A percentile compares a stretch with the other conserved stretches of the same genome.
These are phyloP conservation scores for Phyllotreta striolata DNA, from an alignment of 2,888 invertebrate genomes.

Conservation along the genomic window DNA sequence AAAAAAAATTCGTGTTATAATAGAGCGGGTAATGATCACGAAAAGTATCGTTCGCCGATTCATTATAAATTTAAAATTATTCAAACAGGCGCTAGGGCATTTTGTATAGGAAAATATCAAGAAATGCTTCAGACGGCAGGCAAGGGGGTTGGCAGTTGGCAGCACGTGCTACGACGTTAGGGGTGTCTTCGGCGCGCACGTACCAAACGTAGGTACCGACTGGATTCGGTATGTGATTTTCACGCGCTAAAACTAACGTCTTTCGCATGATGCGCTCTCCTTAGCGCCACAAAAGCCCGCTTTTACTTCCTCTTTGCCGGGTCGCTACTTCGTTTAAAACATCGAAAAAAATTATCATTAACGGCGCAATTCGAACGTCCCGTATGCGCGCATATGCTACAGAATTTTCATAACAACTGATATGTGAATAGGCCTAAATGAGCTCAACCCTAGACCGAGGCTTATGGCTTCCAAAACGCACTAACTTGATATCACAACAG, in stretches of 20 bases:
- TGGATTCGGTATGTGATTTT: slow-evolving; percentile 52
- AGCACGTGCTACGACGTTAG: slow-evolving; percentile 49
- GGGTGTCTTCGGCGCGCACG: slow-evolving; percentile 35
- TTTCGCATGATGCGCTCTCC: slow-evolving; percentile 30
- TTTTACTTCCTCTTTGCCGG: slow-evolving; percentile 23
- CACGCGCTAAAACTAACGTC: slow-evolving; percentile 53
- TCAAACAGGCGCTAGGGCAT: slow-evolving; percentile 36
- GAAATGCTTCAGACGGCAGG: slow-evolving; percentile 31
- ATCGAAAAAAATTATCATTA: no score
- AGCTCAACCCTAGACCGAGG: slow-evolving; percentile 21
- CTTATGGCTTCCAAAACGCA: slow-evolving; percentile 4
- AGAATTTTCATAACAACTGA: not conserved
- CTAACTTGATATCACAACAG: slow-evolving; percentile 27
- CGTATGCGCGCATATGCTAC: no score
- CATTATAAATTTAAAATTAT: slow-evolving; percentile 23
- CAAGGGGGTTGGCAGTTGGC: slow-evolving; percentile 37
- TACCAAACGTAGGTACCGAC: slow-evolving; percentile 31
- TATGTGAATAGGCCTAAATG: slow-evolving; percentile 11
- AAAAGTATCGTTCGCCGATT: not conserved
- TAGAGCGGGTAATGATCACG: no score
- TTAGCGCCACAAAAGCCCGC: slow-evolving; percentile 10
- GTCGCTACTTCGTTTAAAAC: not conserved
- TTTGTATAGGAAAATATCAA: slow-evolving; percentile 42
- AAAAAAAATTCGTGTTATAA: no score
- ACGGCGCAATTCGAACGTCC: no score